These are phyloP conservation scores for Turritopsis rubra DNA, from an alignment of 30 jellyfish, hydroid and myxozoan genomes.

Conservation along the genomic window DNA sequence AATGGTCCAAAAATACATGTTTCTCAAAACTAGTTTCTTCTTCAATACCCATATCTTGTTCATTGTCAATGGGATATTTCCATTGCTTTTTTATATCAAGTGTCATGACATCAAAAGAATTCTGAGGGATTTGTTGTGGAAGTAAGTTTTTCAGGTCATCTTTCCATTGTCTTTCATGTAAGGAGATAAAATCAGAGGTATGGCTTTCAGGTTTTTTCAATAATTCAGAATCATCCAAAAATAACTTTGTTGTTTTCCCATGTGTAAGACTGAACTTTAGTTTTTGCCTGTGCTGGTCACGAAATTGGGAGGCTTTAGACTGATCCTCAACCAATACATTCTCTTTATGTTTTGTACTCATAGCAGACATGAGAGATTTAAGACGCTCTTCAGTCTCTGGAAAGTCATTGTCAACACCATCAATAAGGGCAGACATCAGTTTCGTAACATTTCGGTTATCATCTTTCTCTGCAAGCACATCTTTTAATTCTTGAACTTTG, in stretches of 20 bases:
- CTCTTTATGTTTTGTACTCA: background rate
- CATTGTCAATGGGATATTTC: constrained; percentile 91
- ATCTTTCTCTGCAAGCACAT: constrained; percentile 1
- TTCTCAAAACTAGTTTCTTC: constrained; percentile 73
- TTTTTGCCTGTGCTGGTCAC: background rate
- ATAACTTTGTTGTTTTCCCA: constrained; percentile 21
- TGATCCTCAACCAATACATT: background rate
- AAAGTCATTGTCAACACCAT: background rate
- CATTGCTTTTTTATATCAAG: constrained; percentile 51
- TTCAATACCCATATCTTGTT: constrained; percentile 51
- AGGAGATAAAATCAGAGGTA: background rate
- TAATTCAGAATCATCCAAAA: background rate
- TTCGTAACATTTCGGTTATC: constrained; percentile 9
- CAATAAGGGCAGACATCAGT: constrained; percentile 25
- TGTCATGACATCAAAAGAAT: constrained; percentile 77
- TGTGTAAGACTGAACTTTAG: background rate
- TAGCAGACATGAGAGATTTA: constrained; percentile 18
- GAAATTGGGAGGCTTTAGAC: background rate
- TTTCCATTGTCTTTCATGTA: constrained; percentile 12
- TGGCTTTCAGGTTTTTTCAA: background rate
- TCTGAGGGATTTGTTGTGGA: constrained; percentile 42
- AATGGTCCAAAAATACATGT: constrained; percentile 77
- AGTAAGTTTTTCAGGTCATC: constrained; percentile 14
- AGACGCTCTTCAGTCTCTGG: constrained; percentile 9
- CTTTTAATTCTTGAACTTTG: constrained; percentile 4